A percentile compares a stretch with the other conserved stretches of the same genome.
Conservation (phyloP, 1,140 invertebrate species). For the Caenorhabditis latens region DNA sequence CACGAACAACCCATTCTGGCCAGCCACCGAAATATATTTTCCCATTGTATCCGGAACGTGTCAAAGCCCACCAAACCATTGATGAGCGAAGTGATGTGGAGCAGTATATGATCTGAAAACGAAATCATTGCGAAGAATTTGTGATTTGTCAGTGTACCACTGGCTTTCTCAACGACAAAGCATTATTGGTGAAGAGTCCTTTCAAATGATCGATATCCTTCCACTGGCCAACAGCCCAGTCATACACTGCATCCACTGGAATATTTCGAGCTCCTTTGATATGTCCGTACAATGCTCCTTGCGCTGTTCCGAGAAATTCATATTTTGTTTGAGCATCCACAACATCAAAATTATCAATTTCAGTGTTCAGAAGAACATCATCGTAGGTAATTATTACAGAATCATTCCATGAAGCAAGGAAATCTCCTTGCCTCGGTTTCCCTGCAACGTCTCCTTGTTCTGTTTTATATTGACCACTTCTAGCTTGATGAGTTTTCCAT, state of each 20-base stretch:
- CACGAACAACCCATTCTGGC: conserved; percentile 76
- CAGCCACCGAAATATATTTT: conserved; percentile 75
- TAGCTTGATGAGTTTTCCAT: conserved; percentile 65
- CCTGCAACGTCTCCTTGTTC: conserved; percentile 59
- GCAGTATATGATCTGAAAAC: conserved; percentile 73
- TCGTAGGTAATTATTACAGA: conserved; percentile 74
- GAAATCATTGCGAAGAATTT: background rate
- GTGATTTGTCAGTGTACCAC: conserved; percentile 50
- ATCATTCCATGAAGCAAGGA: conserved; percentile 69
- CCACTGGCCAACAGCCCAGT: conserved; percentile 69
- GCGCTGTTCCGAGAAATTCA: conserved; percentile 70
- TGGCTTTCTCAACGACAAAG: conserved; percentile 64
- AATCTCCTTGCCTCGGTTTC: conserved; percentile 64
- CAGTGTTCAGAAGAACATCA: conserved; percentile 72
- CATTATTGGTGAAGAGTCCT: conserved; percentile 66
- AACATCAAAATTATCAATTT: conserved; percentile 67
- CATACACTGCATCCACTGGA: conserved; percentile 72
- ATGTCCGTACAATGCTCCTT: conserved; percentile 72
- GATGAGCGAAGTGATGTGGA: conserved; percentile 71
- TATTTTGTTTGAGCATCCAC: conserved; percentile 75
- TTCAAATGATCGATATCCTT: conserved; percentile 13
- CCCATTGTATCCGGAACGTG: conserved; percentile 67
- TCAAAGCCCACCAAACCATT: conserved; percentile 73
- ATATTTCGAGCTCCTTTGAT: conserved; percentile 73
- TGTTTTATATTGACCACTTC: conserved; percentile 58